Base-by-base conservation (phyloP, 2,113 vertebrate genomes). In the Oryzias curvinotus region DNA sequence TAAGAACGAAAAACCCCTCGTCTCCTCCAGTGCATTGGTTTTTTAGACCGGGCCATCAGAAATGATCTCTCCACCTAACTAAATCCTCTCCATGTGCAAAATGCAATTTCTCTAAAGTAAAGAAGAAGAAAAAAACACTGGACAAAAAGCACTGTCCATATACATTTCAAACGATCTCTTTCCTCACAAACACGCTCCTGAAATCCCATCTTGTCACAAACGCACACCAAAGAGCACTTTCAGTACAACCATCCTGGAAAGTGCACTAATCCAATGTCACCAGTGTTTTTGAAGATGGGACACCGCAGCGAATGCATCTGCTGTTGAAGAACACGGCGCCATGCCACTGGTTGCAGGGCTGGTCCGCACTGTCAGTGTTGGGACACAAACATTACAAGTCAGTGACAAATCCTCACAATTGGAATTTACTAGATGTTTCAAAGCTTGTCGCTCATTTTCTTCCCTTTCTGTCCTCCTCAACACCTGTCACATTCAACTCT, bases 61-160 rank as follows among this genome's bases (percentile, higher is more conserved):
- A 63, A 65, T 93, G 87, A 89, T 89, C 89, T 94, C 88, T 94
- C 84, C 81, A 92, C 93, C 93, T 88, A 54, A 65, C 72, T 71
- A 53, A 53, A 51, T 82, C 86, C 86, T 91, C 92, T 95, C 93
- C 89, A 97, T 99, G 97, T 99, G 96, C 97, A 99, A 99, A 98
- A 93, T 82, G 97, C 96, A 98, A 98, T 93, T 95, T 95, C 91
- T 92, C 91, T 95, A 94, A 96, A 96, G 93, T 96, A 95, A 93
- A 91, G 93, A 93, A 86, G 88, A 87, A 69, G 82, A 81, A 77
- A 88, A 91, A 95, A 96, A 96, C 95, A 96, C 93, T 95, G 93
- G 94, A 97, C 93, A 94, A 88, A 92, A 80, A 89, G 77, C 76
- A 71, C 71, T 45, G 56, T 68, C 78, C 82, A 26, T 48, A 61